Percentiles rank a stretch among this genome's conserved stretches.
phyloP scores from a whole-genome alignment of 1,140 invertebrate genomes.

The Diorhabda carinulata region DNA sequence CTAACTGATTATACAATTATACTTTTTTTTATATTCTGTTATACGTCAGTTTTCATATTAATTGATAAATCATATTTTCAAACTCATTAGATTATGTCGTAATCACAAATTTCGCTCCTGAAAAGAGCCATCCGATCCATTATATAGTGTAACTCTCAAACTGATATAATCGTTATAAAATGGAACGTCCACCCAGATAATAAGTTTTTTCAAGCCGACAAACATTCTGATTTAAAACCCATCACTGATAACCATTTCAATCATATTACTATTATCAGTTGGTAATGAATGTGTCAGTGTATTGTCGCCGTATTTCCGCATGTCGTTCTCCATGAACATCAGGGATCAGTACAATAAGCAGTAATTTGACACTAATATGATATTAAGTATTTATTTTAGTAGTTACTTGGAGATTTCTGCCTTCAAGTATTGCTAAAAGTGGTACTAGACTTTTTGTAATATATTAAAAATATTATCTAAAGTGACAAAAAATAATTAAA shows the following conservation, averaged over 20 bases:
- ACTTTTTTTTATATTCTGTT: too few species aligned
- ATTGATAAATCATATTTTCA: not conserved
- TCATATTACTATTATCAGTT: slow-evolving; percentile 1
- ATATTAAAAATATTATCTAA: too few species aligned
- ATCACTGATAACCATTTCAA: slow-evolving; percentile 2
- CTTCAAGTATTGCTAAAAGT: too few species aligned
- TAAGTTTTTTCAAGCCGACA: not conserved
- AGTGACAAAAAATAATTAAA: too few species aligned
- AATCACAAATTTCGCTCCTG: not conserved
- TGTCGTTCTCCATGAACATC: not conserved
- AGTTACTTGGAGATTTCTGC: too few species aligned
- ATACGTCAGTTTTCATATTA: too few species aligned
- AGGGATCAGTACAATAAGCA: not conserved
- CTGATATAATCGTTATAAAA: not conserved
- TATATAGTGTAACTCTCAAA: not conserved
- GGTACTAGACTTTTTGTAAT: too few species aligned
- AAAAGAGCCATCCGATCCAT: not conserved
- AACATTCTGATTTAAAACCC: slow-evolving; percentile 2
- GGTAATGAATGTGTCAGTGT: not conserved
- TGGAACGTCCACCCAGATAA: not conserved
- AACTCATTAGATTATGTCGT: not conserved
- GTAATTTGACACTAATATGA: too few species aligned
- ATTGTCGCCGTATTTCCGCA: not conserved
- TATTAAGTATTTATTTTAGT: too few species aligned
- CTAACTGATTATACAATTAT: too few species aligned